Conservation (phyloP, 2,113 vertebrate species). For the Panthera leo region DNA sequence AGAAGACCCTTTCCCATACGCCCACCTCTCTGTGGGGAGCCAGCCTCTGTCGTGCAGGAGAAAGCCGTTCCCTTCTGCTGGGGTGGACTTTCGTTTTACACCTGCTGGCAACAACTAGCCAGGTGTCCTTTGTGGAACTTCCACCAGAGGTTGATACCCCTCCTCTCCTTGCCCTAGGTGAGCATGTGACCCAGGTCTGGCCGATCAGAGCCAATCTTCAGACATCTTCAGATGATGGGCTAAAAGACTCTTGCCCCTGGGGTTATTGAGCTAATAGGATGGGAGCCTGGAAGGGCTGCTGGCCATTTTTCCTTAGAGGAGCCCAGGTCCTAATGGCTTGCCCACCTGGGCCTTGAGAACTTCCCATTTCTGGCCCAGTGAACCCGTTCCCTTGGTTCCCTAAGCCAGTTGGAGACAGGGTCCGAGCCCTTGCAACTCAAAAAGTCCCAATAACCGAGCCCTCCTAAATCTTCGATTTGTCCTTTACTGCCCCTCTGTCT, state of each 20-base stretch:
- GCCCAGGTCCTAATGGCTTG: neutral
- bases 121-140: neutral
- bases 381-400: neutral
- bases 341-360: neutral
- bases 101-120: neutral
- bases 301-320: neutral
- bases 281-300: neutral
- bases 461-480: neutral
- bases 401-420: neutral
- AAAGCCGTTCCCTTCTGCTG: rapidly evolving
- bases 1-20: neutral
- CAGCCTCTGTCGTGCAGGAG: neutral
- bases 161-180: neutral
- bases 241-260: neutral
- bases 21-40: neutral
- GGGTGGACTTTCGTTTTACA: neutral
- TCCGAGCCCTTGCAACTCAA: neutral
- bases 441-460: neutral
- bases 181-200: neutral
- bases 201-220: neutral
- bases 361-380: neutral
- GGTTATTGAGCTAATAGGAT: neutral
- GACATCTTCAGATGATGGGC: too few relatives aligned
- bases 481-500: neutral
- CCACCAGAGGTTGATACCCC: neutral